Base-by-base conservation (phyloP, 1,140 invertebrate genomes). In the Drosophila ambigua region DNA sequence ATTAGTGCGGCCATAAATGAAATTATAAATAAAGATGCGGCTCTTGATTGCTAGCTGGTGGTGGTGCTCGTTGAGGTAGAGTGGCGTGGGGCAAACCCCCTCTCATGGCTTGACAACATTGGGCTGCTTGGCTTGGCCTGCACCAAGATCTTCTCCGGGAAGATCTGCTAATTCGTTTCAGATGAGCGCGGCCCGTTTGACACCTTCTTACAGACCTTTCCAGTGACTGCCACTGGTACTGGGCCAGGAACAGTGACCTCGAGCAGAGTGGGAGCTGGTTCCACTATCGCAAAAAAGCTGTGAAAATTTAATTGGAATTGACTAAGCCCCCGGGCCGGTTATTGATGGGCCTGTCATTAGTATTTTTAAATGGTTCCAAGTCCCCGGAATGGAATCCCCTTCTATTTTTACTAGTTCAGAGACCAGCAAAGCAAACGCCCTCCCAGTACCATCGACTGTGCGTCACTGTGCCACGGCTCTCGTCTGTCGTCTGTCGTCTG, bases 1-100 rank as follows among this genome's bases (percentile, higher is more conserved):
- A 61, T 85, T 77, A 77, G 81, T 81, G 44, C 49, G 77, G n/a
- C 69, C 57, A 81, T 84, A 87, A 85, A 71, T 78, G 43, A 53
- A 39, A 49, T 58, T 61, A 53, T 50, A 52, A 79, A 84, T 76
- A 68, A 62, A 67, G 20, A 67, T 67, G 61, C 57, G 54, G 43
- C 31, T 4, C 16, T 65, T 81, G 64, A 66, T 69, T 77, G 49
- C 66, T 80, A 61, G 26, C 35, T 49, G 50, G 64, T 62, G 62
- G 61, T 23, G 62, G 61, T 23, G 2, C 9, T 6, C 9, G 11
- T 24, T 9, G 31, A 35, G 31, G 31, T 4, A 11, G 9, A 9
- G 31, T 35, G 31, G 16, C 43, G 3, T 11, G 6, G n/a, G 44
- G 16, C 5, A 16, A 26, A 24, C 57, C 31, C 2, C 16, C n/a